These are phyloP conservation scores for Propithecus deckenii DNA, from an alignment of 2,797 vertebrate species.

Conservation along the genomic window DNA sequence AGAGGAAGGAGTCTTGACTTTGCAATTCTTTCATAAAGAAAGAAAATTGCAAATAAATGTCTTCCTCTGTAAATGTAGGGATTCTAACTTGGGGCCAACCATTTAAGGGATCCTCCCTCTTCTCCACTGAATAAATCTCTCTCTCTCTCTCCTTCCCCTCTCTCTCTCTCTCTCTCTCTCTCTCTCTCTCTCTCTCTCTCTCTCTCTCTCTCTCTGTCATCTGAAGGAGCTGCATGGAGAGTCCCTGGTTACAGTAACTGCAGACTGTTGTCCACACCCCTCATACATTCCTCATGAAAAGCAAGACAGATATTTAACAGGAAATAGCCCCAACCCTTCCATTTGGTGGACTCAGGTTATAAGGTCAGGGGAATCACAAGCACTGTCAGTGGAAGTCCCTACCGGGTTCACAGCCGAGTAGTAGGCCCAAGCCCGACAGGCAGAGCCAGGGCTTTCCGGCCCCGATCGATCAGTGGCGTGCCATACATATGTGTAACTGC, in stretches of 20 bases:
- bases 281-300: not conserved
- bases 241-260: not conserved
- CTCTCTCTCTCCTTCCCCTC: not conserved
- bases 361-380: not conserved
- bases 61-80: not conserved
- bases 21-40: not conserved
- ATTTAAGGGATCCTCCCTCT: not conserved
- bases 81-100: too few relatives aligned
- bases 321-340: not conserved
- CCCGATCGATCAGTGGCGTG: conserved; percentile 86
- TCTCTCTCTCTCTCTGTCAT: not conserved
- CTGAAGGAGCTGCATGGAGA: too few relatives aligned
- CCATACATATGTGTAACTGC: conserved; percentile 93
- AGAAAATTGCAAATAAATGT: not conserved
- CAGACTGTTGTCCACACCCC: not conserved
- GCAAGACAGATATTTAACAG: not conserved
- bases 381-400: conserved; percentile 69
- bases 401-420: conserved; percentile 95
- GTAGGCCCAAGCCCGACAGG: conserved; percentile 94
- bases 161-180: not conserved
- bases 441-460: conserved; percentile 85
- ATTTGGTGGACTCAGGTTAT: not conserved
- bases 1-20: not conserved
- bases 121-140: not conserved
- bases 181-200: too few relatives aligned